Conservation (phyloP, 2,797 vertebrate genomes). For the Gymnocypris eckloni region DNA sequence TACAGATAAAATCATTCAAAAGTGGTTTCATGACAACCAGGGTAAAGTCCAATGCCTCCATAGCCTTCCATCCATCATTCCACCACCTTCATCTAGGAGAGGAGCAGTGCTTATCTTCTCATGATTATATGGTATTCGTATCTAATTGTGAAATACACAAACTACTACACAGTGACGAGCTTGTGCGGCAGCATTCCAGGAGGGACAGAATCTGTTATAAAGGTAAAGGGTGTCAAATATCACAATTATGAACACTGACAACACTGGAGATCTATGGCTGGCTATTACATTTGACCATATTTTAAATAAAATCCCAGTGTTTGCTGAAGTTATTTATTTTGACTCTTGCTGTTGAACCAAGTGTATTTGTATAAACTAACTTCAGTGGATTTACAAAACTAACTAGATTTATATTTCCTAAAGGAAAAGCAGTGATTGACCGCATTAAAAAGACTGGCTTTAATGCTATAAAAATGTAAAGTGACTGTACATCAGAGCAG, state of each 20-base stretch:
- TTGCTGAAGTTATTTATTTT: not conserved
- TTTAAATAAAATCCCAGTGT: not conserved
- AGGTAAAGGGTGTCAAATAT: not conserved
- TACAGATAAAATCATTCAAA: not conserved
- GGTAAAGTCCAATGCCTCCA: not conserved
- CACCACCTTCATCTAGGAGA: not conserved
- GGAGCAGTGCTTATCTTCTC: not conserved
- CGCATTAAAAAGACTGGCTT: not conserved
- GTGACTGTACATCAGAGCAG: no score
- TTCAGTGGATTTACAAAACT: conserved; percentile 14
- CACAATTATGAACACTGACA: not conserved
- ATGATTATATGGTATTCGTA: not conserved
- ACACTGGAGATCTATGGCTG: not conserved
- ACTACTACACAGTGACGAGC: not conserved
- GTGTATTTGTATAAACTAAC: not conserved
- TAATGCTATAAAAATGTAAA: no score
- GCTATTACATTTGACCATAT: not conserved
- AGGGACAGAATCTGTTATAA: not conserved
- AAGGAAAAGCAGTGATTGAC: not conserved
- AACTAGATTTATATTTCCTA: not conserved
- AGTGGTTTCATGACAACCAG: not conserved
- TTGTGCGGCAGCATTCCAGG: not conserved
- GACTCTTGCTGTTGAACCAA: not conserved
- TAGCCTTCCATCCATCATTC: not conserved
- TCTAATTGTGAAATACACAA: not conserved